Conservation (phyloP, 2,113 vertebrate species). For the Gymnogyps californianus region DNA sequence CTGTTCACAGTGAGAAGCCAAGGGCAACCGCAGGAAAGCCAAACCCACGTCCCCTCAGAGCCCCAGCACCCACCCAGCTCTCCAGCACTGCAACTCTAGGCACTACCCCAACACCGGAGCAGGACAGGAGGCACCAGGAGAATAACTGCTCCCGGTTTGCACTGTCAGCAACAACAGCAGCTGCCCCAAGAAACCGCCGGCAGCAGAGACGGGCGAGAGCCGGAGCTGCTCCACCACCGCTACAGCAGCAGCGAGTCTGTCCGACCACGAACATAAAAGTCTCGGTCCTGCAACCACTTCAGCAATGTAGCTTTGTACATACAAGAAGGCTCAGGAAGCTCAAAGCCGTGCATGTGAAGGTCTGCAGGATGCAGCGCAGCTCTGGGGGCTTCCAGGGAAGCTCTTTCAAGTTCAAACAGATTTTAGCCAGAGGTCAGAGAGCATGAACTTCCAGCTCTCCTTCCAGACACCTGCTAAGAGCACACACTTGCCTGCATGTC, state of each 20-base stretch:
- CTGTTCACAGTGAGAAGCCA: neutral
- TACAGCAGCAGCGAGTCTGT: neutral
- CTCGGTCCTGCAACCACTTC: neutral
- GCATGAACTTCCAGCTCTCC: neutral
- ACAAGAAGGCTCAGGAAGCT: neutral
- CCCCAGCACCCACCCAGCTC: neutral
- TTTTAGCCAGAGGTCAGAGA: neutral
- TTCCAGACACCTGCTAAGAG: neutral
- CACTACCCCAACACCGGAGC: neutral
- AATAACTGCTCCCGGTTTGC: neutral
- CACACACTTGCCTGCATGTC: neutral
- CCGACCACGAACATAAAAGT: rapidly evolving
- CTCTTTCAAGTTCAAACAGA: neutral
- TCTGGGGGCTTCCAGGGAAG: neutral
- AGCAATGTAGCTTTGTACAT: rapidly evolving
- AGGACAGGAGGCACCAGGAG: neutral
- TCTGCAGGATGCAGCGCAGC: neutral
- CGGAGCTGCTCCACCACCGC: neutral
- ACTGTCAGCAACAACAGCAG: neutral
- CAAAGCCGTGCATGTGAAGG: neutral
- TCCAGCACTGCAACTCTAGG: neutral
- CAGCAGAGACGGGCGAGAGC: rapidly evolving
- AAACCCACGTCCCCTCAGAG: rapidly evolving
- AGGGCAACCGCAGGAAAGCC: neutral
- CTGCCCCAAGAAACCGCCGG: neutral